phyloP scores from a whole-genome alignment of 2,113 vertebrate genomes.

The Sitta europaea region DNA sequence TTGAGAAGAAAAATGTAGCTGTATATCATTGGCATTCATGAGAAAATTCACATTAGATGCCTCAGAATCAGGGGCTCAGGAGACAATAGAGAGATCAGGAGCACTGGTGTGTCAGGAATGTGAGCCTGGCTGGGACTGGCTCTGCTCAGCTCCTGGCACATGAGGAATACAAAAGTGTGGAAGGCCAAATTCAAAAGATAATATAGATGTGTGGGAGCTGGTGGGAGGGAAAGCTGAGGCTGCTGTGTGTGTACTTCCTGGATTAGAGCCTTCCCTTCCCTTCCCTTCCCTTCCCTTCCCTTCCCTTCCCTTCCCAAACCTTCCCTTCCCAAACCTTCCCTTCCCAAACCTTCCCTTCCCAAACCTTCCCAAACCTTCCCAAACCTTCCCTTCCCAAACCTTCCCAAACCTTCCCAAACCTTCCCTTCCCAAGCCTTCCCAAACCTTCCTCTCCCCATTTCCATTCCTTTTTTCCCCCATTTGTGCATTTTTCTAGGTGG shows the following conservation, averaged over 20 bases:
- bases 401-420: too few species aligned
- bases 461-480: neutral
- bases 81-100: conserved; percentile 67
- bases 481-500: neutral
- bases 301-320: too few species aligned
- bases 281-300: too few species aligned
- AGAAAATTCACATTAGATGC: conserved; percentile 66
- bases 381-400: too few species aligned
- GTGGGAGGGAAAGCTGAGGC: conserved; percentile 2
- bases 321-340: too few species aligned
- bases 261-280: neutral
- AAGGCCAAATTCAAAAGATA: conserved; percentile 17
- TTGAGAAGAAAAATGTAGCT: conserved; percentile 60
- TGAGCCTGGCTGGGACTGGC: neutral
- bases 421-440: too few species aligned
- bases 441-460: neutral
- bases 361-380: too few species aligned
- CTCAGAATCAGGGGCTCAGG: conserved; percentile 62
- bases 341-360: too few species aligned
- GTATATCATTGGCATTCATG: conserved; percentile 73
- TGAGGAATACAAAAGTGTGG: neutral
- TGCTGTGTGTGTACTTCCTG: neutral
- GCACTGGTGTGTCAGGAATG: conserved; percentile 51
- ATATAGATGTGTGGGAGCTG: neutral
- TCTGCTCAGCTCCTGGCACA: neutral